phyloP scores from a whole-genome alignment of 1,140 invertebrate genomes.

The Drosophila rhopaloa region DNA sequence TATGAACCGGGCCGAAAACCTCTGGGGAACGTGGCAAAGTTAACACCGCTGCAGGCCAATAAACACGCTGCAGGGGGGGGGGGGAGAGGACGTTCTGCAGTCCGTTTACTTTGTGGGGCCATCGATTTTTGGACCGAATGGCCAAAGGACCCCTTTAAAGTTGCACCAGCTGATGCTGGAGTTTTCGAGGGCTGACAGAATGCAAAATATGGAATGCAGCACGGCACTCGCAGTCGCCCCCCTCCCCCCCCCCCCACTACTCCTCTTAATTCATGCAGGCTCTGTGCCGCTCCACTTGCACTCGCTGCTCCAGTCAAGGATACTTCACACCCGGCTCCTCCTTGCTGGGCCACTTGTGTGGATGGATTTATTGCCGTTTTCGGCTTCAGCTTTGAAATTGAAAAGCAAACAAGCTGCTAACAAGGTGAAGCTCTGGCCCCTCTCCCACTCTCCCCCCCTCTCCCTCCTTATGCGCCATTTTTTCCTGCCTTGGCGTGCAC shows the following conservation, averaged over 20 bases:
- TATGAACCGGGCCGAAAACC: slow-evolving; percentile 16
- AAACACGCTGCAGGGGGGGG: slow-evolving; percentile 24
- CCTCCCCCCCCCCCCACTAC: background rate
- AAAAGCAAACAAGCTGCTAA: slow-evolving; percentile 82
- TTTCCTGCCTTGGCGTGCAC: slow-evolving; percentile 25
- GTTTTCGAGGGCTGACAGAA: background rate
- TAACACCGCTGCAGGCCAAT: slow-evolving; percentile 40
- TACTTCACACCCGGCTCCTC: slow-evolving; percentile 47
- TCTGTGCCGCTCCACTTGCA: slow-evolving; percentile 34
- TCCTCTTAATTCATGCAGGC: slow-evolving; percentile 72
- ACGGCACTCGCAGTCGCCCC: slow-evolving; percentile 1
- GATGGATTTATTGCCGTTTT: slow-evolving; percentile 81
- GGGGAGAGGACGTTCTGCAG: slow-evolving; percentile 1
- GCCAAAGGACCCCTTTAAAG: slow-evolving; percentile 16
- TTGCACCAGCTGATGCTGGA: slow-evolving; percentile 11
- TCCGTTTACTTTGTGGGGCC: slow-evolving; percentile 31
- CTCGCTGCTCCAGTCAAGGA: slow-evolving; percentile 59
- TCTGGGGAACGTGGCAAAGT: slow-evolving; percentile 33
- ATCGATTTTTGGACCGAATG: slow-evolving; percentile 39
- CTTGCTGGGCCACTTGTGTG: slow-evolving; percentile 42
- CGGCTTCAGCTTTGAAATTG: slow-evolving; percentile 76
- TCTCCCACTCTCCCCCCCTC: no score
- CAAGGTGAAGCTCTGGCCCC: slow-evolving; percentile 65
- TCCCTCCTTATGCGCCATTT: slow-evolving; percentile 3
- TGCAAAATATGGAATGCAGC: slow-evolving; percentile 19